These are phyloP conservation scores for Notodonta ziczac DNA, from an alignment of 2,888 invertebrate species.

Conservation along the genomic window DNA sequence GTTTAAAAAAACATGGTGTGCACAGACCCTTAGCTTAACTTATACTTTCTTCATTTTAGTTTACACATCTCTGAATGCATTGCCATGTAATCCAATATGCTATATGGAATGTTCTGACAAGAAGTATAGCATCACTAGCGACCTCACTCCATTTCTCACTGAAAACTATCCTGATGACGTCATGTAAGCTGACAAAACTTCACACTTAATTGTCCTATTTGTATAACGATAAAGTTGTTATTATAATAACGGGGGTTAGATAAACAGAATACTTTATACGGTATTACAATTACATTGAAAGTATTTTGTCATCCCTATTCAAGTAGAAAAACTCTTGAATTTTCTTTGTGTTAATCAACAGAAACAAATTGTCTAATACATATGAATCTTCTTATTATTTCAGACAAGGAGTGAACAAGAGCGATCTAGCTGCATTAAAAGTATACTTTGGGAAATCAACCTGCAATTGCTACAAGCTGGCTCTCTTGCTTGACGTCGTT, in stretches of 20 bases:
- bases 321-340: too few species aligned
- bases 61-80: slow-evolving; percentile 38
- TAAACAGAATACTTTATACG: too few species aligned
- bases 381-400: slow-evolving; percentile 13
- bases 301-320: too few species aligned
- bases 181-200: slow-evolving; percentile 48
- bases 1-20: too few species aligned
- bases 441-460: slow-evolving; percentile 67
- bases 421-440: slow-evolving; percentile 56
- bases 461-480: slow-evolving; percentile 68
- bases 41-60: too few species aligned
- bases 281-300: too few species aligned
- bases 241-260: too few species aligned
- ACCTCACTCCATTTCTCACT: slow-evolving; percentile 53
- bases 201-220: too few species aligned
- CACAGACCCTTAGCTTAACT: too few species aligned
- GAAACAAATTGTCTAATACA: too few species aligned
- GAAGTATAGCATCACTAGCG: slow-evolving; percentile 55
- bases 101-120: slow-evolving; percentile 72
- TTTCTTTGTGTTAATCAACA: too few species aligned
- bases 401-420: slow-evolving; percentile 51
- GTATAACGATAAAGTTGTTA: too few species aligned
- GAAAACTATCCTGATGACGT: slow-evolving; percentile 45
- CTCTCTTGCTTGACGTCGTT: slow-evolving; percentile 61
- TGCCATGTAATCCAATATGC: slow-evolving; percentile 58